Evolutionary conservation across 2,888 invertebrate genomes (phyloP).

Genomic region (Catocala sponsa): DNA sequence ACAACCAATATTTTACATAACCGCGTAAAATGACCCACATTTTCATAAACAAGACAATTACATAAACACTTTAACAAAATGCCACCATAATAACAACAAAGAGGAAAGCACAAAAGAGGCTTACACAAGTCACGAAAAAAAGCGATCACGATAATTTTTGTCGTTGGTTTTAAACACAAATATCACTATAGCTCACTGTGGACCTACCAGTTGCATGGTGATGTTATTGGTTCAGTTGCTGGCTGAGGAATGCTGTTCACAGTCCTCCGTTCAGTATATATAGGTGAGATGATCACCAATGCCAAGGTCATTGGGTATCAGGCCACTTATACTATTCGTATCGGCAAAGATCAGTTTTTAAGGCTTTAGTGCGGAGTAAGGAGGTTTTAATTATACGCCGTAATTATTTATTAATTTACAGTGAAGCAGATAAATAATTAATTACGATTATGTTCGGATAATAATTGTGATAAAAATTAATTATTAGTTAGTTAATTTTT

Average conservation of each 20-base stretch:
- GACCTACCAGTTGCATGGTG: conserved; percentile 82
- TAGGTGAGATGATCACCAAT: conserved; percentile 68
- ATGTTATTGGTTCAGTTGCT: conserved; percentile 62
- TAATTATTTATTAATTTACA: conserved; percentile 8
- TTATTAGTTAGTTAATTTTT: background rate
- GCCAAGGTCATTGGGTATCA: conserved; percentile 66
- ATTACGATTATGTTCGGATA: conserved; percentile 1
- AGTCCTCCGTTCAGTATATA: conserved; percentile 67
- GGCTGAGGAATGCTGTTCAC: conserved; percentile 70
- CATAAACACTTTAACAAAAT: background rate
- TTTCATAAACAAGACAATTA: no score
- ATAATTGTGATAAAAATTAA: conserved; percentile 4
- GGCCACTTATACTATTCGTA: conserved; percentile 2
- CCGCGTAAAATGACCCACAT: no score
- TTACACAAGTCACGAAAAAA: conserved; percentile 24
- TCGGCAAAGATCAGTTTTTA: background rate
- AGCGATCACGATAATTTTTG: conserved; percentile 19
- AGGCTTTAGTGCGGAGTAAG: background rate
- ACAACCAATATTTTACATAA: no score
- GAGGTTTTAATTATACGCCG: conserved; percentile 52
- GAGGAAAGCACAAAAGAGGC: conserved; percentile 18
- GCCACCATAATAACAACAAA: conserved; percentile 1
- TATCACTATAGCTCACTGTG: conserved; percentile 8
- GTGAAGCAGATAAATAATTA: background rate
- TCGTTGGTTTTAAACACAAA: conserved; percentile 2